phyloP scores from a whole-genome alignment of 2,797 vertebrate genomes.

The Arvicola amphibius region DNA sequence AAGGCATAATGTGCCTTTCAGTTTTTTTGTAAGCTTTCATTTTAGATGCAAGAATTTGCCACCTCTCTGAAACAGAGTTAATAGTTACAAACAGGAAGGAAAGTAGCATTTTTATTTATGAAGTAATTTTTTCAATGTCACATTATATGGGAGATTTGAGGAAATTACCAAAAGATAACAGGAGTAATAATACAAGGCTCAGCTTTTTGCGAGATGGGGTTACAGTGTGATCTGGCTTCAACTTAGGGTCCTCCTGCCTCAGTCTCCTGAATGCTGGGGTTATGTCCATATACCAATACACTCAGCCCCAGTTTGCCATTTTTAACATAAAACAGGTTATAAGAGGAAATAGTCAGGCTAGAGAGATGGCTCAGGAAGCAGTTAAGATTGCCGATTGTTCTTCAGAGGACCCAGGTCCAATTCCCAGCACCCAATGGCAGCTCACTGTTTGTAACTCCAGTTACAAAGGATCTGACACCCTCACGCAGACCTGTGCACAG shows the following conservation, averaged over 20 bases:
- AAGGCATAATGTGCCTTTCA: conserved; percentile 86
- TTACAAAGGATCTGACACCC: background rate
- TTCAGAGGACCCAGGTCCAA: background rate
- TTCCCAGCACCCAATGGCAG: background rate
- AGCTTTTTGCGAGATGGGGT: background rate
- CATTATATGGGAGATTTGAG: conserved; percentile 73
- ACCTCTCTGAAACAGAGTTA: conserved; percentile 85
- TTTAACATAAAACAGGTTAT: conserved; percentile 53
- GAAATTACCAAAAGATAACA: conserved; percentile 53
- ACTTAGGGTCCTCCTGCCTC: background rate
- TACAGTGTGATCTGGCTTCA: background rate
- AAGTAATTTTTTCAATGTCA: conserved; percentile 82
- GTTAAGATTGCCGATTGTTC: background rate
- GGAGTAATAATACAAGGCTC: conserved; percentile 60
- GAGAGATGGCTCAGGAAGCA: background rate
- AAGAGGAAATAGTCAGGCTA: background rate
- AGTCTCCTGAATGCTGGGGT: background rate
- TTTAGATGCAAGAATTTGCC: conserved; percentile 85
- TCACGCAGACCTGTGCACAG: background rate
- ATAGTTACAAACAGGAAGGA: conserved; percentile 89
- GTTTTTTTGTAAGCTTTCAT: conserved; percentile 87
- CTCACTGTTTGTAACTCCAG: background rate
- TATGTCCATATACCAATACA: background rate
- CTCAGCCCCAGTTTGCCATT: background rate
- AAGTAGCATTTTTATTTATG: conserved; percentile 88